Percentiles rank a stretch among this genome's conserved stretches.
Conservation (phyloP, 2,113 vertebrate genomes). For the Mohoua ochrocephala region DNA sequence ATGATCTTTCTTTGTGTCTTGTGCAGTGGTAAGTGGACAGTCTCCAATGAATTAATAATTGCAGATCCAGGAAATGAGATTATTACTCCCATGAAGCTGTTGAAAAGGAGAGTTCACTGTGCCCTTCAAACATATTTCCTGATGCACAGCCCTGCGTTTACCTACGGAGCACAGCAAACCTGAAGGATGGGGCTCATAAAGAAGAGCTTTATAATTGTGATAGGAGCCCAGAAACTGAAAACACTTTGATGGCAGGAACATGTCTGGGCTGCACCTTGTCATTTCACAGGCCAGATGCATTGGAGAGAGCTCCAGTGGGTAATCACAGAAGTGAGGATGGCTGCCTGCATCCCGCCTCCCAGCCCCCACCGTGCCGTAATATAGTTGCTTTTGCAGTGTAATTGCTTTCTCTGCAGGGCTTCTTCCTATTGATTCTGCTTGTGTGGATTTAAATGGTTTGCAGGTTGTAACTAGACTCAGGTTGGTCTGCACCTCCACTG, state of each 20-base stretch:
- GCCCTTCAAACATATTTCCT: background rate
- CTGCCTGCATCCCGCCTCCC: conserved; percentile 34
- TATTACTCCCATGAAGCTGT: background rate
- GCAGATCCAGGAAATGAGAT: background rate
- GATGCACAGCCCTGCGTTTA: background rate
- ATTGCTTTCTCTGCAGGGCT: conserved; percentile 64
- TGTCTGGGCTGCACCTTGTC: background rate
- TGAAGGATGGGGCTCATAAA: background rate
- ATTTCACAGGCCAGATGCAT: background rate
- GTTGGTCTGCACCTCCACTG: background rate
- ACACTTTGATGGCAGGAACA: background rate
- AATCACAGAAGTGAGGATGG: conserved; percentile 45
- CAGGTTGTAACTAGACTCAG: conserved; percentile 16
- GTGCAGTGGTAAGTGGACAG: background rate
- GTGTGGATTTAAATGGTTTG: conserved; percentile 55
- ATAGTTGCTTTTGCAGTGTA: conserved; percentile 49
- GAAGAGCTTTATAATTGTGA: background rate
- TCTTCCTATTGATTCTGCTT: conserved; percentile 60
- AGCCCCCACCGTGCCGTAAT: conserved; percentile 6
- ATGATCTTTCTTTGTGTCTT: background rate
- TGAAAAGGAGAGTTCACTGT: background rate
- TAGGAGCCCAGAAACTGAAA: background rate
- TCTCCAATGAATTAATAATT: background rate
- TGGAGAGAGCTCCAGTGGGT: conserved; percentile 10
- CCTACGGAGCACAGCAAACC: background rate